Evolutionary conservation across 2,797 vertebrate genomes (phyloP), one percentile per base, ranked within the genome.

Genomic region (Phataginus tricuspis): DNA sequence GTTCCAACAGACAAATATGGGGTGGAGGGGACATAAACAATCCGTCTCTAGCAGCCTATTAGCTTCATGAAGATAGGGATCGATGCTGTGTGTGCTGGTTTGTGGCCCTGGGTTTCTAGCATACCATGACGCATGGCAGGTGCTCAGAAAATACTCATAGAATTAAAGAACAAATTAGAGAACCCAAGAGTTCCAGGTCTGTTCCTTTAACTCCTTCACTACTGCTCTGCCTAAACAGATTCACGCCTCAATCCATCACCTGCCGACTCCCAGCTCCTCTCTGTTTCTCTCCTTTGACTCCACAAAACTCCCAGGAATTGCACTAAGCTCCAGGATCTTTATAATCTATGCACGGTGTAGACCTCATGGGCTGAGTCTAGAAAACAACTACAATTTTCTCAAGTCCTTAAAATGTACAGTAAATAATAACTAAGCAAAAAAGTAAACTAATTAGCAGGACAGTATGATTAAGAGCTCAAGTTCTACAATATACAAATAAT

Each of bases 381-480:
- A 68, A 91, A 91, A 55, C 42, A 92, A 59, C 49, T 61, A 39
- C 10, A 63, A 37, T 31, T 82, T 94, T 93, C 49, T 96, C n/a
- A 82, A 51, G 64, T 87, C 39, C 49, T 83, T 90, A 95, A 94
- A 80, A 61, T 72, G 11, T 12, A n/a, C 27, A 51, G 1, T 45
- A 87, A 89, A 93, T 74, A 89, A 86, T 69, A 49, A 92, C 64
- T 63, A 96, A 74, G 4, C 37, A 96, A 89, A 82, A 31, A 94
- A 96, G 64, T 66, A 80, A 95, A 87, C 14, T 39, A 94, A 75
- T 80, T 71, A 71, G 18, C 19, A 92, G 25, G 34, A 51, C 0
- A 3, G 23, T 75, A 77, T 59, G 19, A 90, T 57, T 31, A 78
- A 88, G 61, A 95, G 49, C 42, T 31, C 79, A 84, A 80, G 13